Base-by-base conservation (phyloP, 1,140 invertebrate genomes). In the Reticulitermes speratus region DNA sequence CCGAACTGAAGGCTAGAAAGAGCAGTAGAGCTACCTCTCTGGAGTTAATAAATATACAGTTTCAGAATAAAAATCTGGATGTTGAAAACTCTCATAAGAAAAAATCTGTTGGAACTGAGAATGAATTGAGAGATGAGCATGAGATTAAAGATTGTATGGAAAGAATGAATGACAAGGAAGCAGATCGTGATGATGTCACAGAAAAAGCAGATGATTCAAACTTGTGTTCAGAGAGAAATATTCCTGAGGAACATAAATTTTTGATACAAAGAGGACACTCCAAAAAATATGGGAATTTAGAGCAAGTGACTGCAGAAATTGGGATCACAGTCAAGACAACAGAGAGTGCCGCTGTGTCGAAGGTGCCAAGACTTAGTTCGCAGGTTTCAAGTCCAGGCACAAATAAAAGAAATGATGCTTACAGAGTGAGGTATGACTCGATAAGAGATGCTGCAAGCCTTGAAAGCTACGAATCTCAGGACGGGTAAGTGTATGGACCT, bases 241-340 rank as follows among this genome's bases (percentile, higher is more conserved):
- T 75, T 9, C 25, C 65, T 8, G 65, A 75, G 0, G 65, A 75
- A 75, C 65, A 75, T 30, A 75, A 75, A 30, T 75, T 75, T 75
- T 75, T 75, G 65, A 16, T 75, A 25, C 65, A 75, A 75, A 75
- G 65, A 30, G 65, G 65, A 75, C 65, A 75, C n/a, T 75, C 65
- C 14, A 75, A 30, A 75, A 75, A 75, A 75, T 75, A 75, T 30
- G 65, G n/a, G 14, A 25, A 75, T 14, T 25, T 75, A 9, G 65
- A 75, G 65, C 25, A 75, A 8, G 65, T 75, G 0, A 75, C 65
- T 9, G 65, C 65, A 8, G 65, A 75, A 75, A 75, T 75, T 30
- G 65, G 65, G 8, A 75, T 75, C 16, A 75, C 65, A 11, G 25
- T 75, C 16, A 75, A 75, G 65, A 75, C 25, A 30, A 2, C 65